These are phyloP conservation scores for Acrossocheilus fasciatus DNA, from an alignment of 2,797 vertebrate species.

Conservation along the genomic window DNA sequence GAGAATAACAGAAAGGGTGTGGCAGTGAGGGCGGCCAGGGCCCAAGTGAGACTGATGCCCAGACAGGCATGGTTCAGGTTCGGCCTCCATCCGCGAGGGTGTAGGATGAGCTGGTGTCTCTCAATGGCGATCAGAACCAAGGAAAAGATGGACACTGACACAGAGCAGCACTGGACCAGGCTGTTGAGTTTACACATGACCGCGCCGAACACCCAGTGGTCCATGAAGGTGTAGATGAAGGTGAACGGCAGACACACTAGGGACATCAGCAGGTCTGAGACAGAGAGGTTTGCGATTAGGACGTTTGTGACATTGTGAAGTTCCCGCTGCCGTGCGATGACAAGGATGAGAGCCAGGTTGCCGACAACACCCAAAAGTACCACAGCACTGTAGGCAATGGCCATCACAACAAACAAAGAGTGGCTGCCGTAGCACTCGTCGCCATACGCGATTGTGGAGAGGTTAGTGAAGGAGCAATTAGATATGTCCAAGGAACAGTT, in stretches of 20 bases:
- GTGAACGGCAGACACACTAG: conserved; percentile 89
- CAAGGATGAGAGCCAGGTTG: conserved; percentile 84
- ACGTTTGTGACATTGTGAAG: conserved; percentile 90
- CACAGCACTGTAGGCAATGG: conserved; percentile 84
- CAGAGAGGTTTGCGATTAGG: conserved; percentile 87
- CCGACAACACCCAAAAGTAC: conserved; percentile 85
- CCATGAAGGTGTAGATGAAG: conserved; percentile 89
- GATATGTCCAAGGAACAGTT: conserved; percentile 59
- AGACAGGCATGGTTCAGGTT: conserved; percentile 84
- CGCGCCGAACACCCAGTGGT: conserved; percentile 89
- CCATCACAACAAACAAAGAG: conserved; percentile 75
- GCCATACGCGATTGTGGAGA: conserved; percentile 53
- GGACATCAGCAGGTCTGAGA: conserved; percentile 85
- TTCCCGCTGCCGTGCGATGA: conserved; percentile 86
- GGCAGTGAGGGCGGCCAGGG: conserved; percentile 80
- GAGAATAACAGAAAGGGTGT: conserved; percentile 85
- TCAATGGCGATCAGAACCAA: conserved; percentile 87
- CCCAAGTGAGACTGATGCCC: conserved; percentile 84
- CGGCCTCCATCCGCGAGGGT: conserved; percentile 86
- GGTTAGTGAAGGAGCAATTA: conserved; percentile 62
- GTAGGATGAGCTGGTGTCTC: conserved; percentile 87
- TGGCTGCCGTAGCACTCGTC: conserved; percentile 64
- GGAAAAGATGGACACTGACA: conserved; percentile 87
- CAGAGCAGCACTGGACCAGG: conserved; percentile 85
- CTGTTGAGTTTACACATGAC: conserved; percentile 88